Base-by-base conservation (phyloP, 1,140 invertebrate genomes). In the Nymphalis io region DNA sequence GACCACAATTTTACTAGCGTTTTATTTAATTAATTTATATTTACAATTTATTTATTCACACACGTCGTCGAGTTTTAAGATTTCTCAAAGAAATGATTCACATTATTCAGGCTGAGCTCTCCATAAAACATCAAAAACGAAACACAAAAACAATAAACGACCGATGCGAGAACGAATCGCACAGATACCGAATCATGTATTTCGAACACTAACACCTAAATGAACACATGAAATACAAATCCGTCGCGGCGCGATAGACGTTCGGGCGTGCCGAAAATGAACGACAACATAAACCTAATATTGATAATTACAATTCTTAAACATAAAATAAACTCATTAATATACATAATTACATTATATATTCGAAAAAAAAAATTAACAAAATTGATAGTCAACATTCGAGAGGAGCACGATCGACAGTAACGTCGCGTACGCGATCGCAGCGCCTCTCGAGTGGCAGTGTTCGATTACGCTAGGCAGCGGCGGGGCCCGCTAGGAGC, bases 281-380 rank as follows among this genome's bases (percentile, higher is more conserved):
- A 79, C 81, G 76, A 75, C 80, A 76, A 81, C 72, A 68, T 80
- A 71, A 81, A 83, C 73, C 84, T 88, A 85, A 78, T 72, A 70
- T 87, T 86, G 88, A 90, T 89, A 91, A 91, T 89, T 89, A 89
- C 85, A 90, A 82, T 73, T 84, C 82, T 83, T 88, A 88, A 86
- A 87, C 82, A 65, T 87, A 89, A 86, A 84, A 89, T 89, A 88
- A 91, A 90, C 85, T 91, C 87, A 86, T 73, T 84, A 90, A 89
- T 91, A 88, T 91, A 91, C 87, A 91, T 89, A 89, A 89, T 91
- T 89, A 90, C 87, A 90, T 87, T 85, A 88, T 88, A 90, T 87
- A 89, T 90, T 89, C 88, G 85, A 90, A 89, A 90, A 88, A 85
- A 88, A 85, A 84, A 85, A 80, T 76, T 80, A 85, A 88, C 77